Percentiles rank a stretch among this genome's conserved stretches.
These are phyloP conservation scores for Zelostemma sp. DNA, from an alignment of 1,140 invertebrate species.

Conservation along the genomic window DNA sequence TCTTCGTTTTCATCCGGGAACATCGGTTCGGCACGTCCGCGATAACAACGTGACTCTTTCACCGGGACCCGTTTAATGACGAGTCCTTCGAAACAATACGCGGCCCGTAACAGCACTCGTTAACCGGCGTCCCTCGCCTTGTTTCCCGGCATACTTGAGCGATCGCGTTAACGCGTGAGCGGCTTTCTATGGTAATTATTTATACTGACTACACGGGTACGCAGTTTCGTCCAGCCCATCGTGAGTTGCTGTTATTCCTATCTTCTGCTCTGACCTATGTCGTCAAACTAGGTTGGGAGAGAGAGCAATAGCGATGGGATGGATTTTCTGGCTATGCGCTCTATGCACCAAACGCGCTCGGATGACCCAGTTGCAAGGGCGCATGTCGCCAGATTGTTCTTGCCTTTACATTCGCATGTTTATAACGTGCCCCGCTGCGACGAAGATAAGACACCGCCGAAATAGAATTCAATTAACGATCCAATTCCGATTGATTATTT, in stretches of 20 bases:
- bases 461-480: not conserved
- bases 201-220: conserved; percentile 66
- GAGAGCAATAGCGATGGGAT: conserved; percentile 42
- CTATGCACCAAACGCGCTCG: conserved; percentile 18
- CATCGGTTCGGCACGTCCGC: not conserved
- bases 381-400: conserved; percentile 52
- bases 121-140: not conserved
- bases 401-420: conserved; percentile 50
- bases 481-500: not conserved
- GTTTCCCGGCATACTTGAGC: no score
- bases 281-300: conserved; percentile 47
- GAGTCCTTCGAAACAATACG: not conserved
- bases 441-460: not conserved
- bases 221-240: conserved; percentile 69
- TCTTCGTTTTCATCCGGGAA: no score
- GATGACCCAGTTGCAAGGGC: conserved; percentile 63
- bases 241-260: conserved; percentile 37
- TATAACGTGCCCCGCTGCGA: not conserved
- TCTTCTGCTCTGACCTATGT: conserved; percentile 61
- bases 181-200: not conserved
- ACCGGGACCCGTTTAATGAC: not conserved
- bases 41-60: not conserved
- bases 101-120: not conserved
- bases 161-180: no score
- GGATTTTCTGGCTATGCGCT: conserved; percentile 53